Evolutionary conservation across 2,797 vertebrate genomes (phyloP).

Genomic region (Spinus pinus): DNA sequence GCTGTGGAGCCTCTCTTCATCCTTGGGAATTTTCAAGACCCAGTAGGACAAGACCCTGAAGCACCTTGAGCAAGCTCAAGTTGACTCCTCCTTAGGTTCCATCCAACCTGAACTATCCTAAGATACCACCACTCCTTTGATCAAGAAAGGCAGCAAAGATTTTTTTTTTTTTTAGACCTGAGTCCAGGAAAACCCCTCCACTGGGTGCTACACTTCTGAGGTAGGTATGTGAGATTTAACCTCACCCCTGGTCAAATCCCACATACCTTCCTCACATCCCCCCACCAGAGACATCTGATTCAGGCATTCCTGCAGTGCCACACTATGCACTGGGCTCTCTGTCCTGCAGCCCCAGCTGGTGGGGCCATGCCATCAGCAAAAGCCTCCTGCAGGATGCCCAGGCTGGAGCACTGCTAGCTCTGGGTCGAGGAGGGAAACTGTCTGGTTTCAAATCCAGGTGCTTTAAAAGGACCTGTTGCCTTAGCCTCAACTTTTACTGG

Average conservation of each 20-base stretch:
- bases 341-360: not conserved
- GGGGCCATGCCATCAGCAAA: accelerated
- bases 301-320: accelerated
- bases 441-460: not conserved
- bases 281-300: accelerated
- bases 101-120: not conserved
- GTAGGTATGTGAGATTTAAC: not conserved
- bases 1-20: not conserved
- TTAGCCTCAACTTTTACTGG: not conserved
- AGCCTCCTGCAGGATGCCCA: not conserved
- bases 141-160: not conserved
- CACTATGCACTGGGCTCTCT: accelerated
- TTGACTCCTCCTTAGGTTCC: not conserved
- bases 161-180: not conserved
- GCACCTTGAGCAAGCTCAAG: not conserved
- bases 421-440: not conserved
- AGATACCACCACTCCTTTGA: not conserved
- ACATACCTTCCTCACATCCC: not conserved
- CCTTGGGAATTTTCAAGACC: not conserved
- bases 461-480: not conserved
- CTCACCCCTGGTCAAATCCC: not conserved
- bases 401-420: not conserved
- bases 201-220: not conserved
- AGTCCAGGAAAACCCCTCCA: not conserved
- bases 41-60: not conserved